phyloP scores from a whole-genome alignment of 2,797 vertebrate genomes.

The Diceros bicornis region DNA sequence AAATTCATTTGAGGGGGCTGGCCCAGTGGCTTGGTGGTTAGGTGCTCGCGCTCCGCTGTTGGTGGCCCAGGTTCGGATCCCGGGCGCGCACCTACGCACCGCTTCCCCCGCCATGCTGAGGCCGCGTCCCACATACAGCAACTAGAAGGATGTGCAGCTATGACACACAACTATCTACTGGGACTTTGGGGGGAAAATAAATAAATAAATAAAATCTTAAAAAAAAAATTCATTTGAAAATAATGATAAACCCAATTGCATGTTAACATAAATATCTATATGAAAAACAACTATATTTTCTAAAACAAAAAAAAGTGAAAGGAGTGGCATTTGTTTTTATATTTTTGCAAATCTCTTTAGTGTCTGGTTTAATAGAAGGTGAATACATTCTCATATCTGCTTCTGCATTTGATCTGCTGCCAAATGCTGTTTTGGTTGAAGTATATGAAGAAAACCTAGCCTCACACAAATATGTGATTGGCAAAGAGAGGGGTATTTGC shows the following conservation, averaged over 20 bases:
- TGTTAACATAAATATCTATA: neutral
- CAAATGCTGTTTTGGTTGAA: neutral
- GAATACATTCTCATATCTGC: neutral
- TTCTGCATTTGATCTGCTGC: neutral
- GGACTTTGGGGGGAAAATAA: too few relatives aligned
- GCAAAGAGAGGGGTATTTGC: neutral
- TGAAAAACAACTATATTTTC: slow-evolving; percentile 15
- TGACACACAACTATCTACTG: too few relatives aligned
- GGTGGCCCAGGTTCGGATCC: too few relatives aligned
- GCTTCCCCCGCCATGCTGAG: too few relatives aligned
- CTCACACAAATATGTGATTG: neutral
- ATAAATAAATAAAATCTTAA: too few relatives aligned
- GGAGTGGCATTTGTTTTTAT: slow-evolving; percentile 10
- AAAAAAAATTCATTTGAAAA: slow-evolving; percentile 31
- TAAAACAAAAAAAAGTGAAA: neutral
- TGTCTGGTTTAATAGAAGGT: slow-evolving; percentile 8
- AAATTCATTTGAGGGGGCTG: neutral
- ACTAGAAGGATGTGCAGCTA: too few relatives aligned
- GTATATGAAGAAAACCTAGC: neutral
- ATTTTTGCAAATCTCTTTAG: neutral
- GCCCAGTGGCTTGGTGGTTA: too few relatives aligned
- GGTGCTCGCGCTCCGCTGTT: too few relatives aligned
- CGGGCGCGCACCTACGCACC: too few relatives aligned
- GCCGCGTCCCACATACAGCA: too few relatives aligned
- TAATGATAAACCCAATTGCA: neutral